Percentiles rank a stretch among this genome's conserved stretches.
These are phyloP conservation scores for Melanostigma gelatinosum DNA, from an alignment of 2,113 vertebrate species.

Conservation along the genomic window DNA sequence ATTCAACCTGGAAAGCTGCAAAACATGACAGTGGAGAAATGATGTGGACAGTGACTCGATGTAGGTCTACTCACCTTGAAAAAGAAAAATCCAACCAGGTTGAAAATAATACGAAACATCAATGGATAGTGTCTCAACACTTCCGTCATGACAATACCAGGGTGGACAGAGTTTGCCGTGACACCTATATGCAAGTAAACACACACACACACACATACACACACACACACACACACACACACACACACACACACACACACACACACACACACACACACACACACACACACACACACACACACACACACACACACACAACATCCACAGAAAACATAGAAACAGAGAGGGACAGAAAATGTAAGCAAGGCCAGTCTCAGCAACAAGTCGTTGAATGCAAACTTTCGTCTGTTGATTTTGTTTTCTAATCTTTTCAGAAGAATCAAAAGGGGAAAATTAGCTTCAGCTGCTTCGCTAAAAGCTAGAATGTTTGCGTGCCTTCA, in stretches of 20 bases:
- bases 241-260: background rate
- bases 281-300: background rate
- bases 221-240: background rate
- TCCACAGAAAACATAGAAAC: background rate
- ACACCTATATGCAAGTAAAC: conserved; percentile 78
- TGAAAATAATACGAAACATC: conserved; percentile 54
- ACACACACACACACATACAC: background rate
- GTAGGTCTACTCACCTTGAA: conserved; percentile 83
- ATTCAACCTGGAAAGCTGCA: background rate
- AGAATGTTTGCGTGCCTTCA: background rate
- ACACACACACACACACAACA: background rate
- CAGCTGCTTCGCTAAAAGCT: background rate
- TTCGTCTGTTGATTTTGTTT: background rate
- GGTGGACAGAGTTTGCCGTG: conserved; percentile 84
- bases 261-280: background rate
- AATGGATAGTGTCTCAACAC: conserved; percentile 82
- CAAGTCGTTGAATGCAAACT: background rate
- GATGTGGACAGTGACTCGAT: background rate
- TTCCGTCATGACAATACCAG: conserved; percentile 85
- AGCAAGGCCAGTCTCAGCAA: background rate
- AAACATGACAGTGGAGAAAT: background rate
- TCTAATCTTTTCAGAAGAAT: background rate
- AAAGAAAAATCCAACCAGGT: conserved; percentile 81
- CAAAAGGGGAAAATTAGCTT: background rate
- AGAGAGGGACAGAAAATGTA: background rate